phyloP scores from a whole-genome alignment of 2,797 vertebrate genomes.

The Falco concolor region DNA sequence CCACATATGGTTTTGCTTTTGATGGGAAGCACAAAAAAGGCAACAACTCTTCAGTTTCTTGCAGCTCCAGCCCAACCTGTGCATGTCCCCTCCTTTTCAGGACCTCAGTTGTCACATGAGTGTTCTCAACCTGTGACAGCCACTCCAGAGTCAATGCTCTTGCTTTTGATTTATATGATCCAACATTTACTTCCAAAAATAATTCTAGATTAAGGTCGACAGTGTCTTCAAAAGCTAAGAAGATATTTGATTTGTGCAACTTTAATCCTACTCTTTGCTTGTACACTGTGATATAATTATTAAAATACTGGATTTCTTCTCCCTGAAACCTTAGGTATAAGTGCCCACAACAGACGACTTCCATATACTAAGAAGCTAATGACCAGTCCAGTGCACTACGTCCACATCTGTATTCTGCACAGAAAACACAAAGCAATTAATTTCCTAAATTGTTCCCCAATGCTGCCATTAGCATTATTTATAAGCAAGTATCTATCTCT shows the following conservation, averaged over 20 bases:
- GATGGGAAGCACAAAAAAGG: background rate
- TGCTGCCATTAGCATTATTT: background rate
- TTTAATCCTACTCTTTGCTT: background rate
- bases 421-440: background rate
- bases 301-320: background rate
- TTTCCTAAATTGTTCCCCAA: background rate
- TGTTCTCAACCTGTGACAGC: background rate
- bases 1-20: background rate
- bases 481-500: background rate
- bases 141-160: fast-evolving
- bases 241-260: background rate
- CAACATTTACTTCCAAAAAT: fast-evolving
- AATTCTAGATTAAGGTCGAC: background rate
- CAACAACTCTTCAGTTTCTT: background rate
- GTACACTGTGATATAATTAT: background rate
- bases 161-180: background rate
- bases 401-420: background rate
- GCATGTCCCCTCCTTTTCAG: background rate
- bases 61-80: background rate
- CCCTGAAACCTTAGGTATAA: background rate
- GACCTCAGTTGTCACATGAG: background rate
- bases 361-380: background rate
- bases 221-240: background rate
- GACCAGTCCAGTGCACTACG: background rate
- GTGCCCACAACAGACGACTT: background rate